phyloP scores from a whole-genome alignment of 1,140 invertebrate genomes.

The Camponotus vicinus region DNA sequence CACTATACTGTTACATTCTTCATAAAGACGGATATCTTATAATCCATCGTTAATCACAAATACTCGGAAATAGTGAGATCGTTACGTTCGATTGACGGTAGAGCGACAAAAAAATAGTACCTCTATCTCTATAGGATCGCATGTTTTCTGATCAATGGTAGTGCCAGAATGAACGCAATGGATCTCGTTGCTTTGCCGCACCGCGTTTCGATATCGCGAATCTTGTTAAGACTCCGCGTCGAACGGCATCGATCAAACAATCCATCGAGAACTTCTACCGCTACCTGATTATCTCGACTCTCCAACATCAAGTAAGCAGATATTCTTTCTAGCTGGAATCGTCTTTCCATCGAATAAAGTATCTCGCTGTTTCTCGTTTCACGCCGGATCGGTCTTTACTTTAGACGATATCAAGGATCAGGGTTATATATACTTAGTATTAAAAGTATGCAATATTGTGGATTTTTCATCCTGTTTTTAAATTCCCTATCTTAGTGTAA shows the following conservation, averaged over 20 bases:
- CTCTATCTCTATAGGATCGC: background rate
- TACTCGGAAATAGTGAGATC: background rate
- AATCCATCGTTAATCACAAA: background rate
- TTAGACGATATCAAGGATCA: conserved; percentile 46
- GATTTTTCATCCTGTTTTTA: conserved; percentile 42
- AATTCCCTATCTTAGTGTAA: conserved; percentile 5
- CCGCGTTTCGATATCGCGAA: conserved; percentile 31
- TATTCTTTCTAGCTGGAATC: conserved; percentile 48
- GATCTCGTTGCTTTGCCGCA: conserved; percentile 32
- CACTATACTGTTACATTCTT: background rate
- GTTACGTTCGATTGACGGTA: background rate
- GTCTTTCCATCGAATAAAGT: conserved; percentile 54
- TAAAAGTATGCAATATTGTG: conserved; percentile 63
- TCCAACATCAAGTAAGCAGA: conserved; percentile 56
- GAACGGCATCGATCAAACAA: conserved; percentile 64
- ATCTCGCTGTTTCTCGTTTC: conserved; percentile 61
- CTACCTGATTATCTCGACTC: conserved; percentile 62
- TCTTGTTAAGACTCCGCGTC: conserved; percentile 47
- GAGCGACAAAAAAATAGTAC: background rate
- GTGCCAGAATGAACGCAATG: conserved; percentile 9
- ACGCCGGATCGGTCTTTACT: conserved; percentile 47
- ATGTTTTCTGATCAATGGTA: conserved; percentile 8
- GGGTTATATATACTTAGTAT: conserved; percentile 63
- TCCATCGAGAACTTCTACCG: conserved; percentile 54
- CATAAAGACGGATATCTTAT: background rate